Evolutionary conservation across 2,797 vertebrate genomes (phyloP).

Genomic region (Anguilla marmorata): DNA sequence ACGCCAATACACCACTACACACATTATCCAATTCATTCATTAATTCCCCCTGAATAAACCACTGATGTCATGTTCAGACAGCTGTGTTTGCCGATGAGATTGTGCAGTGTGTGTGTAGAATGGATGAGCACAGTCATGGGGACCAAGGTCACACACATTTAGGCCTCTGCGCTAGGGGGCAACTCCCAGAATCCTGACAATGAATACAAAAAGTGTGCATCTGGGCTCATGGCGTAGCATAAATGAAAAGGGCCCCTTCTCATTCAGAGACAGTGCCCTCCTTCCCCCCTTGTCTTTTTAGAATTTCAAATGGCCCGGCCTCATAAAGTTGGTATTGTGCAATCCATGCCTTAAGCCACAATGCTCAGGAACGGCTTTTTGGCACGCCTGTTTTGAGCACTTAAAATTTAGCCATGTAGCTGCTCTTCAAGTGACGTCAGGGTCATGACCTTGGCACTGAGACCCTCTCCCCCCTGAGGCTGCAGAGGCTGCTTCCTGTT

Average conservation of each 20-base stretch:
- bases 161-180: not conserved
- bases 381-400: not conserved
- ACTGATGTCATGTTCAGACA: too few relatives aligned
- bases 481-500: not conserved
- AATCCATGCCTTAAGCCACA: not conserved
- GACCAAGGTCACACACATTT: not conserved
- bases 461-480: not conserved
- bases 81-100: too few relatives aligned
- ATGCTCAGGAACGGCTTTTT: not conserved
- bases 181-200: too few relatives aligned
- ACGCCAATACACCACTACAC: too few relatives aligned
- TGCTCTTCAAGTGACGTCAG: not conserved
- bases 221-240: conserved; percentile 4
- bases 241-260: conserved; percentile 67
- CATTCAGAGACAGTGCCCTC: conserved; percentile 65
- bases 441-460: not conserved
- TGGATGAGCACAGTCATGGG: not conserved
- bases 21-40: too few relatives aligned
- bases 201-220: too few relatives aligned
- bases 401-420: not conserved
- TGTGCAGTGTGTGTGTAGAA: not conserved
- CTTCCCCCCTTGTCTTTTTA: conserved; percentile 69
- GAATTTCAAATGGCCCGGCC: conserved; percentile 73
- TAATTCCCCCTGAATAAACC: too few relatives aligned
- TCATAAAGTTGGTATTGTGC: conserved; percentile 61